Base-by-base conservation (phyloP, 2,888 invertebrate genomes). In the Itoplectis maculator region DNA sequence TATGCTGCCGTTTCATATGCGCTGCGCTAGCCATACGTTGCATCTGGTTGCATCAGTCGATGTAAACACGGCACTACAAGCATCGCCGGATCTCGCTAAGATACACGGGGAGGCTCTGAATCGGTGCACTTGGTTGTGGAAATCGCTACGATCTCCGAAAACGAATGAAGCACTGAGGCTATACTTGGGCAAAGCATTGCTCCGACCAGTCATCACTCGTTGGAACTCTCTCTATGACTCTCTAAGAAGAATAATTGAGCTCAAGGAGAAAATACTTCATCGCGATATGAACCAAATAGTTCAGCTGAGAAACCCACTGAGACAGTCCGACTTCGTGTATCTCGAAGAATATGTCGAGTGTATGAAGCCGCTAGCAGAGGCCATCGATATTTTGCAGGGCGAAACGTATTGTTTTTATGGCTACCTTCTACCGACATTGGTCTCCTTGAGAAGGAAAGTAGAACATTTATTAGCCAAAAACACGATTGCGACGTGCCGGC, bases 341-440 rank as follows among this genome's bases (percentile, higher is more conserved):
- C 18, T 80, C 37, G 65, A 74, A 51, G 61, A 73, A 29, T 80
- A 74, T 35, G 5, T 69, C 18, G 13, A 45, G 23, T 73, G 76
- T 61, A 59, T 61, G 29, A 20, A 51, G n/a, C 72, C 72, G 13
- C 23, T 79, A 5, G 76, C 82, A 0, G 54, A 79, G 35, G 72
- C 79, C 6, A 76, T 83, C 6, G 76, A 83, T 37, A 51, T 37
- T 37, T 40, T 83, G 51, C 73, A 83, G 35, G 79, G 74, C 5
- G 76, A 77, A 59, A 68, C 8, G 18, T 59, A 69, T 54, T 66
- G 73, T 35, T 73, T 37, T 37, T 82, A 82, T 51, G 82, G 69
- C 15, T 70, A 73, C 47, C 29, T 79, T 37, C 35, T 78, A 5
- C 81, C 78, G 11, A 54, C 77, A 5, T 20, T 74, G 49, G 37